Evolutionary conservation across 2,113 vertebrate species (phyloP).

Genomic region (Prolemur simus): DNA sequence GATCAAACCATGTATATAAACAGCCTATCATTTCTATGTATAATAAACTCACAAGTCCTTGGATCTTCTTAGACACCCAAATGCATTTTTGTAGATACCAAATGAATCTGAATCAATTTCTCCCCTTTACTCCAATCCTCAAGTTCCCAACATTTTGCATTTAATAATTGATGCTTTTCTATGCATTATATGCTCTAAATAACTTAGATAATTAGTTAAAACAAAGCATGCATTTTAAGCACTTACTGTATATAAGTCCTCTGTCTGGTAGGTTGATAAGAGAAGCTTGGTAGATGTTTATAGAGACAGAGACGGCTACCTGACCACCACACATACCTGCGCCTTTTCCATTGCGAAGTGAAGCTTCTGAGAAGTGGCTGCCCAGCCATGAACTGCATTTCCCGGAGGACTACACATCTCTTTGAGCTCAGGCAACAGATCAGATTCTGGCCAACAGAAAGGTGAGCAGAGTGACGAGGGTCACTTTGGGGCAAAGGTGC

Average conservation of each 20-base stretch:
- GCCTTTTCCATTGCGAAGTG: not conserved
- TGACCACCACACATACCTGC: not conserved
- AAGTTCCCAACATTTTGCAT: not conserved
- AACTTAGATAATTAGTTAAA: not conserved
- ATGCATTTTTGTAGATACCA: not conserved
- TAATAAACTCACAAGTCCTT: not conserved
- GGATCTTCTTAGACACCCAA: not conserved
- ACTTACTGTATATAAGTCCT: not conserved
- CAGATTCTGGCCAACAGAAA: not conserved
- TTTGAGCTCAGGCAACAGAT: not conserved
- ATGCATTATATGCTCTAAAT: not conserved
- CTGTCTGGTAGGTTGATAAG: not conserved
- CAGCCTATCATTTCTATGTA: not conserved
- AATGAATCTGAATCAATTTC: not conserved
- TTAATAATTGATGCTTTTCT: not conserved
- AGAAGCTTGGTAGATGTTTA: not conserved
- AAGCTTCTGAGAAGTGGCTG: no score
- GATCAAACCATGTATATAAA: not conserved
- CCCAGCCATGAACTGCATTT: not conserved
- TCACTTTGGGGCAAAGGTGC: not conserved
- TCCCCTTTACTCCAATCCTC: not conserved
- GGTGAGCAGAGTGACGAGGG: not conserved
- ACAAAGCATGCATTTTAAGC: not conserved
- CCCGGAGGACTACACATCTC: not conserved
- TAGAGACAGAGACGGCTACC: fast-evolving